Evolutionary conservation across 1,140 invertebrate genomes (phyloP).

Genomic region (Drosophila sp.): DNA sequence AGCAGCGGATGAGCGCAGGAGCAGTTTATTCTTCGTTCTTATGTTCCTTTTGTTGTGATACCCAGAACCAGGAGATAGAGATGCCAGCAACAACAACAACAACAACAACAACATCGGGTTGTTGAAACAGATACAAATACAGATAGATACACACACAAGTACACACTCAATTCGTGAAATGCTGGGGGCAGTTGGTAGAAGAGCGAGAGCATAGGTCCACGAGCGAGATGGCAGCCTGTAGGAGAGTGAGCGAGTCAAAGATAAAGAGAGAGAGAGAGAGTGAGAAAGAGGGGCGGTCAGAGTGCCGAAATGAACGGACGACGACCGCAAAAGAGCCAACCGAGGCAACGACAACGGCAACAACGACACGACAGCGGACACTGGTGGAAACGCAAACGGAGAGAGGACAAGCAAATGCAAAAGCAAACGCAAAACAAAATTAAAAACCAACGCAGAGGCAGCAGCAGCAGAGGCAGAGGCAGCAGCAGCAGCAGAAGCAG

Average conservation of each 20-base stretch:
- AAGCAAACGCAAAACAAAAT: conserved; percentile 34
- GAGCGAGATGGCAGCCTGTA: conserved; percentile 44
- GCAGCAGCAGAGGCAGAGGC: conserved; percentile 13
- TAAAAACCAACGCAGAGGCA: conserved; percentile 38
- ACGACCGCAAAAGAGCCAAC: conserved; percentile 60
- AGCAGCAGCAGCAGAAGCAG: not conserved
- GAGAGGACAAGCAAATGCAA: conserved; percentile 16
- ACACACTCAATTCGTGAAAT: not conserved
- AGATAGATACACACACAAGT: conserved; percentile 1
- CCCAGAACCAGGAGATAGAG: conserved; percentile 63
- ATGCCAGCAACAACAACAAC: conserved; percentile 58
- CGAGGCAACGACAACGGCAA: conserved; percentile 35
- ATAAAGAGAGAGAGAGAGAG: conserved; percentile 31
- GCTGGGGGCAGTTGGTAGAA: conserved; percentile 14
- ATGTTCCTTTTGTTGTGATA: conserved; percentile 54
- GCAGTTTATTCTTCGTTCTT: conserved; percentile 61
- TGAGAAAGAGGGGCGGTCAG: conserved; percentile 34
- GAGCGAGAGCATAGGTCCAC: conserved; percentile 43
- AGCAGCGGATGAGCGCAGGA: conserved; percentile 39
- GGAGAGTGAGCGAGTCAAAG: conserved; percentile 14
- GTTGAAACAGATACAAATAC: conserved; percentile 16
- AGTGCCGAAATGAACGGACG: conserved; percentile 44
- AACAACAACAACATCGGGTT: conserved; percentile 12
- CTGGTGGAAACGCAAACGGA: conserved; percentile 9
- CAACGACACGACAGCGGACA: not conserved